phyloP scores from a whole-genome alignment of 2,113 vertebrate species.

The Columba livia region DNA sequence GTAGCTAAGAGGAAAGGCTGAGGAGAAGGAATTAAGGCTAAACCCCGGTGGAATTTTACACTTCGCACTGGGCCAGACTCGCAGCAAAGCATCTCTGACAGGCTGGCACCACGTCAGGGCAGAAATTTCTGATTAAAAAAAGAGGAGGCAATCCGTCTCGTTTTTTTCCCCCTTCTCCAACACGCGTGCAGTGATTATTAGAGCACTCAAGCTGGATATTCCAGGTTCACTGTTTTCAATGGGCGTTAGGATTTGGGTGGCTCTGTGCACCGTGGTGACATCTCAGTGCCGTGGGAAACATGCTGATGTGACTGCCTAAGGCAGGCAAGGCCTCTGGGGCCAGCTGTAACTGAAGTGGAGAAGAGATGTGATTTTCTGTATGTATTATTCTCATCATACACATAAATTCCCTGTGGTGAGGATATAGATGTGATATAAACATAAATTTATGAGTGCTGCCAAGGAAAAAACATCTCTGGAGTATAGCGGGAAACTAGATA shows the following conservation, averaged over 20 bases:
- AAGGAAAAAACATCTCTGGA: background rate
- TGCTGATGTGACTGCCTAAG: background rate
- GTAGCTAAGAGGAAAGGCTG: background rate
- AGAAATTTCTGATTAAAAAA: background rate
- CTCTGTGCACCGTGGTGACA: background rate
- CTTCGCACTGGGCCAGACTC: background rate
- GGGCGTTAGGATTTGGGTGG: background rate
- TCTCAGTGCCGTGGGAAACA: background rate
- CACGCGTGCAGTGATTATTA: background rate
- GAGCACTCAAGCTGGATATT: background rate
- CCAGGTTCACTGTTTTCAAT: background rate
- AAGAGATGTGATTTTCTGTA: constrained; percentile 19
- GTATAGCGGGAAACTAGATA: background rate
- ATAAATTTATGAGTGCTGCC: background rate
- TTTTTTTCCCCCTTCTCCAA: background rate
- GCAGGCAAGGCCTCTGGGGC: background rate
- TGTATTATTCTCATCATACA: constrained; percentile 19
- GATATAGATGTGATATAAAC: background rate
- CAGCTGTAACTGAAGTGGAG: background rate
- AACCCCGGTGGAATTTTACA: constrained; percentile 3
- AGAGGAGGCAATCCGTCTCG: background rate
- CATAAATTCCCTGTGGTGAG: background rate
- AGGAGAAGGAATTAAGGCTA: constrained; percentile 29
- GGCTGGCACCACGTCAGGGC: background rate
- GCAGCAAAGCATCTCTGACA: background rate